Conservation (phyloP, 30 jellyfish, hydroid and myxozoan genomes). For the Cassiopea xamachana region DNA sequence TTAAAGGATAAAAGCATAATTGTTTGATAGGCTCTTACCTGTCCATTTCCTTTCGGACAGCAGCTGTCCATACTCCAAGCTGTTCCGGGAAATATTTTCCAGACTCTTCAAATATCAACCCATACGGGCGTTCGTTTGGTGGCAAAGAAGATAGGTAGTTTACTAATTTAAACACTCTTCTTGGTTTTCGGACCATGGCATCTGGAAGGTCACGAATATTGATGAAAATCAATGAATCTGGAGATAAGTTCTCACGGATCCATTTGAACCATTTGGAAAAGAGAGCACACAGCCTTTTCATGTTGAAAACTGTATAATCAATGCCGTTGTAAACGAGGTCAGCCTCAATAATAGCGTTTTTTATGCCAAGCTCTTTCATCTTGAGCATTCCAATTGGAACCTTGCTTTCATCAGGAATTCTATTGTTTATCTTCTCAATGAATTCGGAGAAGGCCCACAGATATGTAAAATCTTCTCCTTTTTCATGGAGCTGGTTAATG, state of each 20-base stretch:
- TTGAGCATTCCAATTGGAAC: constrained; percentile 81
- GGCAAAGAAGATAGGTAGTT: constrained; percentile 77
- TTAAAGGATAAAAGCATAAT: neutral
- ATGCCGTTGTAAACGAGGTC: constrained; percentile 71
- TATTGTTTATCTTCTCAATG: constrained; percentile 57
- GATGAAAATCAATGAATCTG: constrained; percentile 53
- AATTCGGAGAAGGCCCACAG: constrained; percentile 75
- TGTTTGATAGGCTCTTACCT: neutral
- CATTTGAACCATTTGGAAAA: constrained; percentile 65
- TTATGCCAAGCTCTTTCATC: constrained; percentile 72
- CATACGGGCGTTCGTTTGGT: constrained; percentile 66
- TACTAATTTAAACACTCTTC: constrained; percentile 70
- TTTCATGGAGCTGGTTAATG: constrained; percentile 69
- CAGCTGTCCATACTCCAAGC: constrained; percentile 82
- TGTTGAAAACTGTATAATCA: constrained; percentile 54
- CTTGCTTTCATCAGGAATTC: constrained; percentile 60
- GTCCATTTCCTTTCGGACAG: constrained; percentile 81
- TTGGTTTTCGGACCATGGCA: constrained; percentile 75
- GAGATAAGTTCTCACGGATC: constrained; percentile 64
- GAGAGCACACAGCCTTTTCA: constrained; percentile 36
- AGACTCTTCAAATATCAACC: constrained; percentile 66
- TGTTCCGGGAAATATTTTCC: constrained; percentile 81
- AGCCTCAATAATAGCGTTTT: constrained; percentile 68
- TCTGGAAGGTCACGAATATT: constrained; percentile 79
- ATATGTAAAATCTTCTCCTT: constrained; percentile 76